These are phyloP conservation scores for Dinoponera quadriceps DNA, from an alignment of 1,140 invertebrate genomes.

Conservation along the genomic window DNA sequence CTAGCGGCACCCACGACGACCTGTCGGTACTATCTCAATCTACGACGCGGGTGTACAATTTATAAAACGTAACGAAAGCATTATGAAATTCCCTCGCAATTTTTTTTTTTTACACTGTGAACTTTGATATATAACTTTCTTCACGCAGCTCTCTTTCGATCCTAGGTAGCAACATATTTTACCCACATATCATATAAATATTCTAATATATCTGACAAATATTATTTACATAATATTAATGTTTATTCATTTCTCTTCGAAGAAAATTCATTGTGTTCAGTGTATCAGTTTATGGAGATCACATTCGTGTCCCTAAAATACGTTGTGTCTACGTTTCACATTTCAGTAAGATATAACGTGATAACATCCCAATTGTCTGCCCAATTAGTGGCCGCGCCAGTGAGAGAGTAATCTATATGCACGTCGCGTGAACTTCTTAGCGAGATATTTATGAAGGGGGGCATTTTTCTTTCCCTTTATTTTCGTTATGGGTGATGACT, in stretches of 20 bases:
- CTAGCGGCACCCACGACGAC: slow-evolving; percentile 78
- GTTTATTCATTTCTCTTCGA: background rate
- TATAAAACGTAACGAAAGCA: background rate
- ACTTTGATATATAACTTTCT: slow-evolving; percentile 15
- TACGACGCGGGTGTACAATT: background rate
- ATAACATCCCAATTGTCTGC: slow-evolving; percentile 13
- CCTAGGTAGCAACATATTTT: background rate
- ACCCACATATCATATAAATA: background rate
- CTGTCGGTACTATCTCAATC: slow-evolving; percentile 66
- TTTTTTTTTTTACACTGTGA: background rate
- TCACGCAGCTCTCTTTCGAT: background rate
- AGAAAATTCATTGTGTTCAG: background rate
- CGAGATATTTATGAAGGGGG: slow-evolving; percentile 76
- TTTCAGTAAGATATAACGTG: background rate
- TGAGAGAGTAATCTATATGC: slow-evolving; percentile 48
- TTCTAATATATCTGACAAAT: background rate
- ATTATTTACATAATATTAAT: slow-evolving; percentile 22
- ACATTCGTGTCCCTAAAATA: background rate
- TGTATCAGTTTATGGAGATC: background rate
- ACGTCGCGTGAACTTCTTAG: slow-evolving; percentile 76
- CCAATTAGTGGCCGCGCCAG: slow-evolving; percentile 37
- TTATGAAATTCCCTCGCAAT: background rate
- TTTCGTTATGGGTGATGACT: slow-evolving; percentile 75
- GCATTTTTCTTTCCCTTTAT: slow-evolving; percentile 71
- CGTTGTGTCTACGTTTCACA: background rate